Percentiles rank a stretch among this genome's conserved stretches.
Conservation (phyloP, 2,113 vertebrate species). For the Xenopus laevis region DNA sequence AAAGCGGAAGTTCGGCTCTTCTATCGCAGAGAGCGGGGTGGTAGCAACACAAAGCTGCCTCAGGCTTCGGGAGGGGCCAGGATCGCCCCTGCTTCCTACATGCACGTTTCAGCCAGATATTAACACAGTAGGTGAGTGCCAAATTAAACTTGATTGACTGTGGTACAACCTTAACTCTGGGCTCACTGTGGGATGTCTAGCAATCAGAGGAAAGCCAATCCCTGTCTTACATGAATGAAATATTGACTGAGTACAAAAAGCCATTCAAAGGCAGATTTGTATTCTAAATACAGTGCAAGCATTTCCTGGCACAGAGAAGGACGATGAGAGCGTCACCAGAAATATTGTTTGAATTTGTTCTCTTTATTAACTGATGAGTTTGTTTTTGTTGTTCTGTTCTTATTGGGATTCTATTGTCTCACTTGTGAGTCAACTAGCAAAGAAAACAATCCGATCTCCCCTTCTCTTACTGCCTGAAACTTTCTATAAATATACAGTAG, state of each 20-base stretch:
- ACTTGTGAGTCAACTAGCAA: neutral
- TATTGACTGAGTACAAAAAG: conserved; percentile 29
- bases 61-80: too few relatives aligned
- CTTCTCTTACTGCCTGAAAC: too few relatives aligned
- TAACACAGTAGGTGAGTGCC: neutral
- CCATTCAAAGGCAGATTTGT: conserved; percentile 21
- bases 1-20: too few relatives aligned
- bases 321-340: conserved; percentile 6
- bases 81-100: too few relatives aligned
- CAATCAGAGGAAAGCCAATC: conserved; percentile 10
- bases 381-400: conserved; percentile 5
- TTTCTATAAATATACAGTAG: too few relatives aligned
- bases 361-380: conserved; percentile 9
- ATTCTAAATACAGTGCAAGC: neutral
- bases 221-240: conserved; percentile 18
- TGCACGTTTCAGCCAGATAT: too few relatives aligned
- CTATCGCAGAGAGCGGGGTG: too few relatives aligned
- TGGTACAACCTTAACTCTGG: neutral
- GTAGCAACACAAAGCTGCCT: too few relatives aligned
- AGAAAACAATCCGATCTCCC: too few relatives aligned
- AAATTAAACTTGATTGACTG: neutral
- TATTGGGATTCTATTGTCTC: conserved; percentile 8
- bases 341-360: conserved; percentile 26
- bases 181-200: neutral
- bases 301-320: conserved; percentile 1